Evolutionary conservation across 2,888 invertebrate genomes (phyloP).

Genomic region (Catocala sponsa): DNA sequence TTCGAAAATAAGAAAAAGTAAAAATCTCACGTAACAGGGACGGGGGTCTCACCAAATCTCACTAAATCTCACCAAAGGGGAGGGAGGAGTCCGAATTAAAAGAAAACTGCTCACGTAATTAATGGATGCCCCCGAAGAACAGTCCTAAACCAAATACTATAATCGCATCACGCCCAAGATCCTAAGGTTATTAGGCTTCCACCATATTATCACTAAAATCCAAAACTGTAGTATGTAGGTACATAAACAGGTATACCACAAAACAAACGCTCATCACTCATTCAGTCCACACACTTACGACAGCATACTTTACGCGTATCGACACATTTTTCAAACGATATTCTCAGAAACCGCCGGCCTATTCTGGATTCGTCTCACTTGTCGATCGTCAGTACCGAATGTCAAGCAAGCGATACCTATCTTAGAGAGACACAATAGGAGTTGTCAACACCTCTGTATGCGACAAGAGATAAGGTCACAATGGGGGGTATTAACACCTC

Average conservation of each 20-base stretch:
- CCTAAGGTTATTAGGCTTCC: too few relatives aligned
- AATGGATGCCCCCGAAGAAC: too few relatives aligned
- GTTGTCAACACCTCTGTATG: slow-evolving; percentile 33
- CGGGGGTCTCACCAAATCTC: too few relatives aligned
- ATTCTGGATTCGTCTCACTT: slow-evolving; percentile 76
- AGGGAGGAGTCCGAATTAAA: too few relatives aligned
- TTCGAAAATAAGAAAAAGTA: too few relatives aligned
- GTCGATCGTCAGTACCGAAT: slow-evolving; percentile 55
- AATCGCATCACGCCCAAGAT: too few relatives aligned
- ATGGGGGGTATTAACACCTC: slow-evolving; percentile 59
- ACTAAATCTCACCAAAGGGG: too few relatives aligned
- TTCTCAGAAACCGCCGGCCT: slow-evolving; percentile 58
- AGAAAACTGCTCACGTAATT: too few relatives aligned
- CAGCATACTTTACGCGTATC: slow-evolving; percentile 71
- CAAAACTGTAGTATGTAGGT: neutral
- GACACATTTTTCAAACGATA: slow-evolving; percentile 69
- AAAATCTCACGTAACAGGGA: too few relatives aligned
- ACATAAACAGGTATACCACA: slow-evolving; percentile 8
- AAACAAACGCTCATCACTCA: slow-evolving; percentile 46
- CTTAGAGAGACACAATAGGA: slow-evolving; percentile 40
- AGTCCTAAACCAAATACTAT: too few relatives aligned
- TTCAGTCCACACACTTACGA: slow-evolving; percentile 57
- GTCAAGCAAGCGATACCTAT: slow-evolving; percentile 61
- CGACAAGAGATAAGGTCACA: slow-evolving; percentile 35
- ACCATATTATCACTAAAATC: too few relatives aligned